Conservation (phyloP, 2,888 invertebrate genomes). For the Neocrepidodera transversa region DNA sequence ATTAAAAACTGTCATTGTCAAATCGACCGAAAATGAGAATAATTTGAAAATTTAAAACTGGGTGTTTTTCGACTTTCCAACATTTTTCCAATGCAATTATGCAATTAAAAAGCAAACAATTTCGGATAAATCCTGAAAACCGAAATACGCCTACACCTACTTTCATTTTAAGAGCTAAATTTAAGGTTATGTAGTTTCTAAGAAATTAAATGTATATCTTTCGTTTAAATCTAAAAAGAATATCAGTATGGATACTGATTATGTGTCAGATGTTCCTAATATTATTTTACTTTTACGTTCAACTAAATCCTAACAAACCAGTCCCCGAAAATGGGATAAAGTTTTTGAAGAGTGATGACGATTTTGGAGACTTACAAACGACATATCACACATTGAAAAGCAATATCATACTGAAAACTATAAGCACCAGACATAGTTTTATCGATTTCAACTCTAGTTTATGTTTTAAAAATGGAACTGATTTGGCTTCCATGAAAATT, state of each 20-base stretch:
- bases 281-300: constrained; percentile 54
- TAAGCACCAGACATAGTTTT: constrained; percentile 49
- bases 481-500: constrained; percentile 56
- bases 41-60: constrained; percentile 25
- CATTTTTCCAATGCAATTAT: constrained; percentile 20
- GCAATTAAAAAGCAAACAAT: constrained; percentile 19
- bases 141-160: constrained; percentile 5
- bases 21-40: constrained; percentile 16
- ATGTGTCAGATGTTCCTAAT: constrained; percentile 55
- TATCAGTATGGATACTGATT: constrained; percentile 56
- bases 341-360: constrained; percentile 35
- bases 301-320: constrained; percentile 41
- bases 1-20: constrained; percentile 7
- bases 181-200: constrained; percentile 47
- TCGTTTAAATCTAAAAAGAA: constrained; percentile 52
- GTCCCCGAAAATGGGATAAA: constrained; percentile 36
- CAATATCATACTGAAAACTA: constrained; percentile 47
- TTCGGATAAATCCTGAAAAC: not conserved
- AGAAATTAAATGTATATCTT: constrained; percentile 50
- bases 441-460: constrained; percentile 59
- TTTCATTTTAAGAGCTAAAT: constrained; percentile 28
- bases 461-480: constrained; percentile 59
- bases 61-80: constrained; percentile 17
- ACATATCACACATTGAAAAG: constrained; percentile 53
- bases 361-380: constrained; percentile 37